phyloP scores from a whole-genome alignment of 2,888 invertebrate species.

The Acleris cristana region DNA sequence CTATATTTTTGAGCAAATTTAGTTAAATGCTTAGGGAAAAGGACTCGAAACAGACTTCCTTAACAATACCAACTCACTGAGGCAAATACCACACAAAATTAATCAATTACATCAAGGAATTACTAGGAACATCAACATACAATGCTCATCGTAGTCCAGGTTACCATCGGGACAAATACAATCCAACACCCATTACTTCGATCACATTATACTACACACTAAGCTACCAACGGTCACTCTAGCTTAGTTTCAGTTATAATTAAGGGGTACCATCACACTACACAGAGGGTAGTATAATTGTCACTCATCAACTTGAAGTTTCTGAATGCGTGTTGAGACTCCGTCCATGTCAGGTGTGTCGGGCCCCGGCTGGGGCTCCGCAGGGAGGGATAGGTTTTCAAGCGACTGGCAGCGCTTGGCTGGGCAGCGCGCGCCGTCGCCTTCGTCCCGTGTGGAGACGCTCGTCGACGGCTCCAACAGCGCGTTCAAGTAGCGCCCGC shows the following conservation, averaged over 20 bases:
- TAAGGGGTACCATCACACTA: constrained; percentile 33
- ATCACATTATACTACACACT: constrained; percentile 54
- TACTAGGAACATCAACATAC: constrained; percentile 70
- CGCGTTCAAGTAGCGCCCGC: constrained; percentile 59
- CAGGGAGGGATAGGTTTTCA: constrained; percentile 80
- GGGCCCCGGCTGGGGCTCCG: constrained; percentile 61
- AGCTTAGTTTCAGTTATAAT: constrained; percentile 46
- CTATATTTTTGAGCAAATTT: constrained; percentile 63
- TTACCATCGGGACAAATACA: constrained; percentile 62
- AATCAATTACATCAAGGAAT: constrained; percentile 56
- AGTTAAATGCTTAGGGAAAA: constrained; percentile 48
- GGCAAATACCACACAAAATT: constrained; percentile 39
- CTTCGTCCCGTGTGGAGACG: constrained; percentile 52
- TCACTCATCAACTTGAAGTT: constrained; percentile 85
- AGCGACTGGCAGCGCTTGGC: constrained; percentile 85
- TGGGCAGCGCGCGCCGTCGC: constrained; percentile 61
- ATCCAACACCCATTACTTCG: constrained; percentile 57
- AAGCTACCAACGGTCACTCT: constrained; percentile 50
- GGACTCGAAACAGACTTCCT: constrained; percentile 48
- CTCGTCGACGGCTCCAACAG: constrained; percentile 75
- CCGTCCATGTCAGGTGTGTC: constrained; percentile 84
- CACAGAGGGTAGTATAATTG: constrained; percentile 41
- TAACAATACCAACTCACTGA: constrained; percentile 30
- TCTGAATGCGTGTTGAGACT: constrained; percentile 85
- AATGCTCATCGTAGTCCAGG: constrained; percentile 55